Evolutionary conservation across 2,888 invertebrate species (phyloP).

Genomic region (Neoscelio sp.): DNA sequence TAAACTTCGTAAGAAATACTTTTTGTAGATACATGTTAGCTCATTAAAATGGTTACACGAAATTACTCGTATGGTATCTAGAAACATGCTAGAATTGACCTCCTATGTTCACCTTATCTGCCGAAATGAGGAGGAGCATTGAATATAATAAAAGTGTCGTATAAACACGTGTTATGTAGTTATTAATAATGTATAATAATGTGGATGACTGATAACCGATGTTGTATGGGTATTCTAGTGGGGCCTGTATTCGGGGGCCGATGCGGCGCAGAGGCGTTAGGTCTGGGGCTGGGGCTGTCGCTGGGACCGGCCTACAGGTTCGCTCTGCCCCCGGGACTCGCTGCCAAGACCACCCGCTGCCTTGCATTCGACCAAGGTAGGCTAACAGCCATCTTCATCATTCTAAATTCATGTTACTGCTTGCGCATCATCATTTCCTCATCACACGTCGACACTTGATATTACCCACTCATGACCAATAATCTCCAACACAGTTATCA

Average conservation of each 20-base stretch:
- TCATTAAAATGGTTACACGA: too few species aligned
- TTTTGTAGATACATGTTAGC: too few species aligned
- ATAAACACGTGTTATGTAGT: too few species aligned
- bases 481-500: too few species aligned
- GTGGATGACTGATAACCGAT: slow-evolving; percentile 78
- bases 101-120: too few species aligned
- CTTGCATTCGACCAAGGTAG: slow-evolving; percentile 84
- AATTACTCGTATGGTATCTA: too few species aligned
- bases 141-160: too few species aligned
- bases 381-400: slow-evolving; percentile 80
- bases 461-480: slow-evolving; percentile 2
- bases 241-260: slow-evolving; percentile 83
- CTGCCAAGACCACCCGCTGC: slow-evolving; percentile 83
- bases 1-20: too few species aligned
- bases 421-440: slow-evolving; percentile 30
- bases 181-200: slow-evolving; percentile 57
- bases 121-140: too few species aligned
- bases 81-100: too few species aligned
- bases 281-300: slow-evolving; percentile 83
- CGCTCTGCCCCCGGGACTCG: slow-evolving; percentile 83
- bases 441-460: neutral
- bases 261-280: slow-evolving; percentile 83
- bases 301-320: slow-evolving; percentile 83
- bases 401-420: slow-evolving; percentile 60
- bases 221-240: slow-evolving; percentile 83